These are phyloP conservation scores for Anastrepha obliqua DNA, from an alignment of 1,140 invertebrate species.

Conservation along the genomic window DNA sequence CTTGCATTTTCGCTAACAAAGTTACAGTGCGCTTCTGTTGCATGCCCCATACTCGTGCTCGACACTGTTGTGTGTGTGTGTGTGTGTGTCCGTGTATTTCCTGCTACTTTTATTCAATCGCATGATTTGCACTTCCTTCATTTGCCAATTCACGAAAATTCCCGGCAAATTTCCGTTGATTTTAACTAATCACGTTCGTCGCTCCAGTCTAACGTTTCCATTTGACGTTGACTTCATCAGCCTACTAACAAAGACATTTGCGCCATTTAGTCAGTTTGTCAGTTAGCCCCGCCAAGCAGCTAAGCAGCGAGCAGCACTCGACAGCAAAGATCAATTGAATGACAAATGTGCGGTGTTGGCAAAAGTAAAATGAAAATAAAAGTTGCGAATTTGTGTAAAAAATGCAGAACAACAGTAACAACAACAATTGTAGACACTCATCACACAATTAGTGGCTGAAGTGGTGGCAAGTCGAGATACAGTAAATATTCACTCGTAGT, in stretches of 20 bases:
- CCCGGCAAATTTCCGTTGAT: conserved; percentile 14
- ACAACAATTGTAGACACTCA: conserved; percentile 42
- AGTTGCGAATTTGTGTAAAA: background rate
- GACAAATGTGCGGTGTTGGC: conserved; percentile 56
- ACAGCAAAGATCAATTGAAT: conserved; percentile 57
- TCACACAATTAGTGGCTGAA: conserved; percentile 27
- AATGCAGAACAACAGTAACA: conserved; percentile 20
- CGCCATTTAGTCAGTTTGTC: background rate
- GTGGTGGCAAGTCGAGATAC: background rate
- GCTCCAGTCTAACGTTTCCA: conserved; percentile 49
- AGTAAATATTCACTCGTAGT: conserved; percentile 9
- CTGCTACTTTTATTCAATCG: background rate
- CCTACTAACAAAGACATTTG: conserved; percentile 55
- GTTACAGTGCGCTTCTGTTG: background rate
- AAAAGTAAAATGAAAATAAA: conserved; percentile 27
- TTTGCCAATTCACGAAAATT: conserved; percentile 35
- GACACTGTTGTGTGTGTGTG: background rate
- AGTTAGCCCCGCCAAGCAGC: background rate
- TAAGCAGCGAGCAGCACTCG: background rate
- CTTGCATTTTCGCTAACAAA: background rate
- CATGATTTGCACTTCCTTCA: conserved; percentile 16
- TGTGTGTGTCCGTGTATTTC: background rate
- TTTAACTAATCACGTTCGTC: conserved; percentile 52
- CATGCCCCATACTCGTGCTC: background rate
- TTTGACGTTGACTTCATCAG: background rate